Percentiles rank a stretch among this genome's conserved stretches.
phyloP scores from a whole-genome alignment of 2,797 vertebrate species.

The Hapalemur alaotrensis region DNA sequence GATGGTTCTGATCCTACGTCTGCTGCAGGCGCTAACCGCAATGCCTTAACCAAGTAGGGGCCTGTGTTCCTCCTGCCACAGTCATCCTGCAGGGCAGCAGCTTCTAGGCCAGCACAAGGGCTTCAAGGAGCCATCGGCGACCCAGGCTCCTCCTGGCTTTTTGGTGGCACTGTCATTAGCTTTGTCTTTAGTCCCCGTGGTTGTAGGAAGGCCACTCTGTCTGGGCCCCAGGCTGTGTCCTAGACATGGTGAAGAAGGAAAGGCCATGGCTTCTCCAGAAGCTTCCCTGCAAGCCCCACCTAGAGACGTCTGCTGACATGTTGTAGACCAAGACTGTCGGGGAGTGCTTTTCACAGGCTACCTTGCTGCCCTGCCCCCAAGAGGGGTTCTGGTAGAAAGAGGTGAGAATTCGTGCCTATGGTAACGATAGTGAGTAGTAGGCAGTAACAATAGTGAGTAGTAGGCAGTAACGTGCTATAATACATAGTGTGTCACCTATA shows the following conservation, averaged over 20 bases:
- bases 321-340: background rate
- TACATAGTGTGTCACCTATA: background rate
- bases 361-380: no score
- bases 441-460: no score
- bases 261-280: background rate
- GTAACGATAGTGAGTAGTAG: no score
- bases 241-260: background rate
- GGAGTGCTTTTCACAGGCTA: background rate
- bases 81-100: background rate
- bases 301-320: background rate
- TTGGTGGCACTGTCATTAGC: accelerated
- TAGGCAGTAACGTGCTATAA: background rate
- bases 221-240: background rate
- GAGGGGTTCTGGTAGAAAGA: background rate
- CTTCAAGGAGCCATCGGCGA: background rate
- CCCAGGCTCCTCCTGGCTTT: background rate
- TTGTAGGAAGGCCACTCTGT: background rate
- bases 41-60: background rate
- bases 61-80: background rate
- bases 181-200: background rate
- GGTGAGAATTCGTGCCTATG: no score
- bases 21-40: background rate
- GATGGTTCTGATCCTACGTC: no score
- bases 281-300: background rate
- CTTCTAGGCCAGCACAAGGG: background rate